These are phyloP conservation scores for Antedon bifida DNA, from an alignment of 35 echinoderm and acorn worm genomes.

Conservation along the genomic window DNA sequence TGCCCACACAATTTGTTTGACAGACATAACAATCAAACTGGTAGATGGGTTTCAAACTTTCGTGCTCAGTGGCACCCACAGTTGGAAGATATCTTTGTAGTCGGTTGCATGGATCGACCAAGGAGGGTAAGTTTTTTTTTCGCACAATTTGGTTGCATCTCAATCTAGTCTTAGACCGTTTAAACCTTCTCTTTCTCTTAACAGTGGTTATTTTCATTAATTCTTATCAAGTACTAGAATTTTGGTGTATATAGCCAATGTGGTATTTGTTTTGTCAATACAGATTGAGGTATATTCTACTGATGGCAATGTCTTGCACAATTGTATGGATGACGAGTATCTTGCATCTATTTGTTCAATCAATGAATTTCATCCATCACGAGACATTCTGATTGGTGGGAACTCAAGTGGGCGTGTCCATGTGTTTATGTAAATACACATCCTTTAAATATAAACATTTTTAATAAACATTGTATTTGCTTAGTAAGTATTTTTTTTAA, in stretches of 20 bases:
- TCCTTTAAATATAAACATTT: background rate
- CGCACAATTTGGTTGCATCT: too few relatives aligned
- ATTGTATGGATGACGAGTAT: constrained; percentile 36
- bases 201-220: too few relatives aligned
- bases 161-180: too few relatives aligned
- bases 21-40: constrained; percentile 75
- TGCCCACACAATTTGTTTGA: too few relatives aligned
- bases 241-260: too few relatives aligned
- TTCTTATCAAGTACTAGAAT: too few relatives aligned
- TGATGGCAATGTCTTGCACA: constrained; percentile 26
- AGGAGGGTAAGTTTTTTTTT: constrained; percentile 78
- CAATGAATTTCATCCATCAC: constrained; percentile 77
- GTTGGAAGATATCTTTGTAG: constrained; percentile 53
- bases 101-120: constrained; percentile 63
- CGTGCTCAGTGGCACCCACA: constrained; percentile 67
- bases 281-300: constrained; percentile 75
- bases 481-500: too few relatives aligned
- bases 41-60: constrained; percentile 66
- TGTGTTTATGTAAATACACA: constrained; percentile 42
- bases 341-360: constrained; percentile 78
- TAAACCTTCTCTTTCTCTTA: too few relatives aligned
- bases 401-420: constrained; percentile 80
- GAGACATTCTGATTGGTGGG: constrained; percentile 51
- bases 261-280: background rate
- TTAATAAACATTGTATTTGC: too few relatives aligned